Evolutionary conservation across 1,140 invertebrate species (phyloP).

Genomic region (Euura saliciscinereae): DNA sequence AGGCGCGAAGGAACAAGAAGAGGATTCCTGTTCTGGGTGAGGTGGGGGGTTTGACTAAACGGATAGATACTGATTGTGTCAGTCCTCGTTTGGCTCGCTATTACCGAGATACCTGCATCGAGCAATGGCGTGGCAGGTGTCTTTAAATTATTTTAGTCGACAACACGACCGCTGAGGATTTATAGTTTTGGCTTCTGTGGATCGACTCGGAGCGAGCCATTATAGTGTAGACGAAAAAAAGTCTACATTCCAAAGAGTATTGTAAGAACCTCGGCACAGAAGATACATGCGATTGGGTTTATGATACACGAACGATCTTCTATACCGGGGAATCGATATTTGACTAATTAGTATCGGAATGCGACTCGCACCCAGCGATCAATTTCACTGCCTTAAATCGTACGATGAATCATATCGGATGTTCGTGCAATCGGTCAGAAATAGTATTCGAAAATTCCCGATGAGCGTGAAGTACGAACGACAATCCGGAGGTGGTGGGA

Average conservation of each 20-base stretch:
- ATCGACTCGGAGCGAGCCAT: neutral
- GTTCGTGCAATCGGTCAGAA: neutral
- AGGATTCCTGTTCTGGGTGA: neutral
- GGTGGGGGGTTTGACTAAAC: neutral
- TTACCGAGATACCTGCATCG: neutral
- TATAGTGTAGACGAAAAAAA: neutral
- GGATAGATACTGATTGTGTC: neutral
- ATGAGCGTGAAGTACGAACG: no score
- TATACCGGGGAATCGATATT: neutral
- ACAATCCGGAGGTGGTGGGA: no score
- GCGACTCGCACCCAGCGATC: neutral
- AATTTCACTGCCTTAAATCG: neutral
- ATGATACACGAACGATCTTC: neutral
- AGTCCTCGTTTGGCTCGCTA: neutral
- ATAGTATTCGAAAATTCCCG: no score
- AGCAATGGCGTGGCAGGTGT: neutral
- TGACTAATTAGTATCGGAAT: constrained; percentile 7
- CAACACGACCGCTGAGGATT: neutral
- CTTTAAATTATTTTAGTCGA: constrained; percentile 1
- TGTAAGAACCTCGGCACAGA: neutral
- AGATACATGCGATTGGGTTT: neutral
- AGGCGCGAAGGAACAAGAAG: constrained; percentile 1
- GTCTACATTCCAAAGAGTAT: neutral
- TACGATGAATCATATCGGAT: neutral
- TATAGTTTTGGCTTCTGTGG: neutral